phyloP scores from a whole-genome alignment of 2,797 vertebrate genomes.

The Morelia viridis region DNA sequence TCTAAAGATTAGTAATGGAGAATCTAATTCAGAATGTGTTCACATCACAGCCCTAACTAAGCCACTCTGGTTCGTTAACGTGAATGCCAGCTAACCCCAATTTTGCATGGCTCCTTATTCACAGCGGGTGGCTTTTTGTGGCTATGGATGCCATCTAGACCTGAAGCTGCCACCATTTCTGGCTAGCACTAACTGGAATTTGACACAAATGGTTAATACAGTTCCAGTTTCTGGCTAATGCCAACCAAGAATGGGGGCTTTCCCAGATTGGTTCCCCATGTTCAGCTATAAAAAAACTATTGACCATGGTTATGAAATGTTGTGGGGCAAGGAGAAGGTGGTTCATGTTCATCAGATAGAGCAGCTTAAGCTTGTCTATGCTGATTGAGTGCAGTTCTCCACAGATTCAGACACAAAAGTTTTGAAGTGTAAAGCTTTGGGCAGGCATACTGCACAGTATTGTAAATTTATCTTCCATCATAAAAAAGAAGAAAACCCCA shows the following conservation, averaged over 20 bases:
- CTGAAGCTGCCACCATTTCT: not conserved
- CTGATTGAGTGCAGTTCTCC: not conserved
- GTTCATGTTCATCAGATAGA: not conserved
- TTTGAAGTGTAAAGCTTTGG: not conserved
- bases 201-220: not conserved
- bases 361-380: not conserved
- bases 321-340: not conserved
- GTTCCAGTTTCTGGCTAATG: not conserved
- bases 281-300: not conserved
- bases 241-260: not conserved
- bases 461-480: not conserved
- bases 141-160: not conserved
- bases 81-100: not conserved
- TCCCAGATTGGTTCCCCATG: not conserved
- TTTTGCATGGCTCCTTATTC: not conserved
- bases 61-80: not conserved
- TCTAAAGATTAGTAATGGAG: not conserved
- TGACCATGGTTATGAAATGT: not conserved
- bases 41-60: not conserved
- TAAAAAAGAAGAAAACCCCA: not conserved
- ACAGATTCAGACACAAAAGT: not conserved
- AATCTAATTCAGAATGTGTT: not conserved
- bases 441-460: not conserved
- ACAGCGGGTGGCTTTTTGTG: not conserved
- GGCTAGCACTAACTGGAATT: not conserved